Evolutionary conservation across 92 coral and sea anemone species (phyloP).

Genomic region (Epizoanthus scotinus): DNA sequence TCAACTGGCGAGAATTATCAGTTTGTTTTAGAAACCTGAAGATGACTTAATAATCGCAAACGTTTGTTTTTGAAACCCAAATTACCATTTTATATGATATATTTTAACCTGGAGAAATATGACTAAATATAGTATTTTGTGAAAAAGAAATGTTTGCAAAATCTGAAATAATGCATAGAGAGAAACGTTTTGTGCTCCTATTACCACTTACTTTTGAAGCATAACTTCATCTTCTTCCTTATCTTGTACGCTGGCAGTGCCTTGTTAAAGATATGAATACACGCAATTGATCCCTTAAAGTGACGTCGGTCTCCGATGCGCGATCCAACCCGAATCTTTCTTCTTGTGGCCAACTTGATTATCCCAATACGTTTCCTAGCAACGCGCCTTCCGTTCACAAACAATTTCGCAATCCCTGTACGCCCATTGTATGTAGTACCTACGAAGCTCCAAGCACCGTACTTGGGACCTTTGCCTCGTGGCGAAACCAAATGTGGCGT

Average conservation of each 20-base stretch:
- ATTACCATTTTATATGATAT: no score
- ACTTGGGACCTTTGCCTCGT: slow-evolving; percentile 52
- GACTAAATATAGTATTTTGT: no score
- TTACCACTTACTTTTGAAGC: slow-evolving; percentile 32
- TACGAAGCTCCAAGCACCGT: slow-evolving; percentile 81
- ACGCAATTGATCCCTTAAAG: slow-evolving; percentile 33
- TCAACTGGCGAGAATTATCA: no score
- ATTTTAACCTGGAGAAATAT: no score
- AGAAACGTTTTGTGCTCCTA: not conserved
- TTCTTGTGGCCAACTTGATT: slow-evolving; percentile 23
- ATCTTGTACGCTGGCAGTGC: not conserved
- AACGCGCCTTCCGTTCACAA: slow-evolving; percentile 21
- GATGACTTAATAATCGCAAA: no score
- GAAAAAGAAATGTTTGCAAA: no score
- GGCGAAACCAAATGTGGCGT: slow-evolving; percentile 46
- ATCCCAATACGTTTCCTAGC: slow-evolving; percentile 15
- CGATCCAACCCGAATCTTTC: slow-evolving; percentile 35
- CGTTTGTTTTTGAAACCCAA: no score
- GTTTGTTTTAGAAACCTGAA: no score
- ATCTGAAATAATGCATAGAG: not conserved
- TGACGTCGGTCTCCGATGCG: slow-evolving; percentile 14
- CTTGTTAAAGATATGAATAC: slow-evolving; percentile 27
- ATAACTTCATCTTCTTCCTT: slow-evolving; percentile 21
- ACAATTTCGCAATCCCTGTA: slow-evolving; percentile 48
- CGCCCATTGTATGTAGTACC: slow-evolving; percentile 71